A percentile compares a stretch with the other conserved stretches of the same genome.
phyloP scores from a whole-genome alignment of 2,888 invertebrate species.

The Drosophila formosana region DNA sequence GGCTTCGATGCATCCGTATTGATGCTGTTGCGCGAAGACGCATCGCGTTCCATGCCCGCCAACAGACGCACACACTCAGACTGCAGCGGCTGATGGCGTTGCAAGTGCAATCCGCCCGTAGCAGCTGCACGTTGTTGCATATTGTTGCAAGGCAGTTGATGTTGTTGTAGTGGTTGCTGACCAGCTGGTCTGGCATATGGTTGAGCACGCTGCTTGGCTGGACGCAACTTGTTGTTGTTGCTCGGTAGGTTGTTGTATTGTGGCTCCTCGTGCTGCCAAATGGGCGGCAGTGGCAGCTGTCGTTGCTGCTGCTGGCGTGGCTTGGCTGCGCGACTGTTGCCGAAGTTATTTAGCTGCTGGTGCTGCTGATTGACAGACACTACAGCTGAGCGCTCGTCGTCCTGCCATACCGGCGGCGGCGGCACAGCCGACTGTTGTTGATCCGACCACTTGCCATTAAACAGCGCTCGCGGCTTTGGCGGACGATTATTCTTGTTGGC shows the following conservation, averaged over 20 bases:
- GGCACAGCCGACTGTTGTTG: slow-evolving; percentile 35
- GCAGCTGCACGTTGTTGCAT: slow-evolving; percentile 54
- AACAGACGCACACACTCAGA: slow-evolving; percentile 64
- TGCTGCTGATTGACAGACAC: slow-evolving; percentile 19
- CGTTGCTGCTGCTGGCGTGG: slow-evolving; percentile 20
- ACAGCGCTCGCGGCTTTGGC: slow-evolving; percentile 20
- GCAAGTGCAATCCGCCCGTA: slow-evolving; percentile 41
- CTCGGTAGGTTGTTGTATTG: background rate
- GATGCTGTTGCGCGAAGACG: slow-evolving; percentile 28
- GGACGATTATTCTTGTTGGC: slow-evolving; percentile 9
- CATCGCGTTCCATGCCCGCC: slow-evolving; percentile 53
- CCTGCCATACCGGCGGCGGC: slow-evolving; percentile 46
- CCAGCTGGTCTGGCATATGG: slow-evolving; percentile 21
- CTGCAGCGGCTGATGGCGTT: slow-evolving; percentile 42
- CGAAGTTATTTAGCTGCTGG: background rate
- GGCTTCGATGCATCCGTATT: slow-evolving; percentile 55
- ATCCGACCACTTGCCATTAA: slow-evolving; percentile 31
- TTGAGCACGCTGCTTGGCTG: slow-evolving; percentile 10
- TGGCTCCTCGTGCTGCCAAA: slow-evolving; percentile 19
- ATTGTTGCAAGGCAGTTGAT: slow-evolving; percentile 59
- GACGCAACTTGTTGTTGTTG: background rate
- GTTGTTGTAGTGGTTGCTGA: slow-evolving; percentile 21
- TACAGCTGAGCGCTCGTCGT: slow-evolving; percentile 32
- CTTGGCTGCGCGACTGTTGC: slow-evolving; percentile 38
- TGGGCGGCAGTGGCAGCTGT: slow-evolving; percentile 13